Percentiles rank a stretch among this genome's conserved stretches.
These are phyloP conservation scores for Chaenodraco wilsoni DNA, from an alignment of 2,797 vertebrate genomes.

Conservation along the genomic window DNA sequence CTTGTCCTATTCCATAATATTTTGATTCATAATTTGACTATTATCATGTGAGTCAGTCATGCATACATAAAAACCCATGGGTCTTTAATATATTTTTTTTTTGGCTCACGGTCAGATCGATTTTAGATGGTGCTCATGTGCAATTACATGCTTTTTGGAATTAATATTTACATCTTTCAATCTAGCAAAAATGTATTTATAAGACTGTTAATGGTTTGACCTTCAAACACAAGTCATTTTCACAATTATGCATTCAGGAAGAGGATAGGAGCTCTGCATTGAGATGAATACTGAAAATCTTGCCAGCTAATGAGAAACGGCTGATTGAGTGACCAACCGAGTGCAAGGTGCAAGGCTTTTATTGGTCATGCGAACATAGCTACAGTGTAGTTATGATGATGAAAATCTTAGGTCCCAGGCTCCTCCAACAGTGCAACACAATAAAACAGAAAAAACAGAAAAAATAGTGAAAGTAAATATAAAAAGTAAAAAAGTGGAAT, in stretches of 20 bases:
- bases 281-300: not conserved
- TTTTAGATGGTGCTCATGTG: not conserved
- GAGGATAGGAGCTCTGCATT: not conserved
- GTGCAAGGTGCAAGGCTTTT: too few species aligned
- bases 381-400: too few species aligned
- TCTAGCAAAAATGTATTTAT: not conserved
- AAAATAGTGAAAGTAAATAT: too few species aligned
- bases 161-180: not conserved
- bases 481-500: too few species aligned
- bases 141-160: constrained; percentile 1
- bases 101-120: not conserved
- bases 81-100: constrained; percentile 10
- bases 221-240: not conserved
- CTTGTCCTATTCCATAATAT: constrained; percentile 9
- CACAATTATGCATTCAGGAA: not conserved
- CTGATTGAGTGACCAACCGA: not conserved
- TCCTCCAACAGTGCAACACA: too few species aligned
- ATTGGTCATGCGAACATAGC: too few species aligned
- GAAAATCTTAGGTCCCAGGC: too few species aligned
- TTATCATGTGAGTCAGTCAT: not conserved
- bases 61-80: constrained; percentile 1
- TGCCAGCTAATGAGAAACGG: not conserved
- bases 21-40: not conserved
- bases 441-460: too few species aligned
- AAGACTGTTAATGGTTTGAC: constrained; percentile 1